Evolutionary conservation across 1,140 invertebrate genomes (phyloP).

Genomic region (Dendrolimus punctatus): DNA sequence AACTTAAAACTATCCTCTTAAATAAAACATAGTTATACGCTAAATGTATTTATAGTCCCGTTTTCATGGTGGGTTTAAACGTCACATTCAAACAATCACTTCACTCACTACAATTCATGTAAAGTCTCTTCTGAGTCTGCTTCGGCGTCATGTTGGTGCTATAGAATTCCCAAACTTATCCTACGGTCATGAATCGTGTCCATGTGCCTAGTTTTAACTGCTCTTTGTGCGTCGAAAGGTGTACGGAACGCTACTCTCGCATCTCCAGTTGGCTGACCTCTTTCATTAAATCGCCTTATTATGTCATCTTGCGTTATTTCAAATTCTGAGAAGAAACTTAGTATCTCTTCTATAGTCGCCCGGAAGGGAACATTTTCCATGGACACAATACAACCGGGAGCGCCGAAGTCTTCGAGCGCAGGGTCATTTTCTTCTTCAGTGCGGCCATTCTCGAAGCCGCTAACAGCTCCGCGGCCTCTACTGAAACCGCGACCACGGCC

Average conservation of each 20-base stretch:
- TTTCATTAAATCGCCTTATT: slow-evolving; percentile 87
- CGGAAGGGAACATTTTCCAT: slow-evolving; percentile 91
- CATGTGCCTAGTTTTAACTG: slow-evolving; percentile 72
- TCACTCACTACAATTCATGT: background rate
- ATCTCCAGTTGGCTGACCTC: slow-evolving; percentile 90
- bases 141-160: slow-evolving; percentile 13
- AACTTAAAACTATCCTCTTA: no score
- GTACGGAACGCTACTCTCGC: slow-evolving; percentile 87
- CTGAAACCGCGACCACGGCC: slow-evolving; percentile 44
- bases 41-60: no score
- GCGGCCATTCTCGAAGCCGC: slow-evolving; percentile 24
- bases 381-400: slow-evolving; percentile 86
- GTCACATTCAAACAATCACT: background rate
- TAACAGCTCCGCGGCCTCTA: slow-evolving; percentile 30
- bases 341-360: slow-evolving; percentile 88
- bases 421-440: slow-evolving; percentile 39
- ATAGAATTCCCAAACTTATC: slow-evolving; percentile 48
- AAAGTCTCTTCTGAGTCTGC: background rate
- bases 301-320: slow-evolving; percentile 83
- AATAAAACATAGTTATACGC: no score
- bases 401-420: slow-evolving; percentile 77
- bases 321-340: slow-evolving; percentile 88
- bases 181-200: slow-evolving; percentile 52
- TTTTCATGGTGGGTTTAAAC: no score
- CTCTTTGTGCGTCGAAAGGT: slow-evolving; percentile 82